phyloP scores from a whole-genome alignment of 2,797 vertebrate species.

The Channallabes apus region DNA sequence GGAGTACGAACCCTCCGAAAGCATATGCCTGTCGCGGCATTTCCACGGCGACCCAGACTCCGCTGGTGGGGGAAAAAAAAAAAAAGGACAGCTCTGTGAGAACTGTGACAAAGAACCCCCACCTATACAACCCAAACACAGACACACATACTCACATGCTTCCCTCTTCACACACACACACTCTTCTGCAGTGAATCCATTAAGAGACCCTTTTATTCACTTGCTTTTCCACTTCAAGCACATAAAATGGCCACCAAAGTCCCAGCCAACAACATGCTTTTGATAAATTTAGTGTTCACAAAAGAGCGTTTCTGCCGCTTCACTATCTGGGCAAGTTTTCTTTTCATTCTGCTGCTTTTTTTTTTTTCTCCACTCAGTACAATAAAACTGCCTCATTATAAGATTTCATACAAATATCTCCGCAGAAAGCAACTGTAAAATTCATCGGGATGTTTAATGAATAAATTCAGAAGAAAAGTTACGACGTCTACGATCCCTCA shows the following conservation, averaged over 20 bases:
- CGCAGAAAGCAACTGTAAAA: neutral
- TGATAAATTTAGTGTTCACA: constrained; percentile 53
- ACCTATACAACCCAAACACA: constrained; percentile 37
- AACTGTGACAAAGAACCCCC: constrained; percentile 47
- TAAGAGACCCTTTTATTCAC: constrained; percentile 48
- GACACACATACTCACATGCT: constrained; percentile 43
- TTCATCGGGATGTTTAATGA: neutral
- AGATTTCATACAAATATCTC: constrained; percentile 55
- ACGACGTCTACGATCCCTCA: too few species aligned
- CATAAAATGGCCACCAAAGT: constrained; percentile 54
- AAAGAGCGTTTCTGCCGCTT: constrained; percentile 34
- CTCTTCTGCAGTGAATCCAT: constrained; percentile 51
- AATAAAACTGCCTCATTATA: constrained; percentile 52
- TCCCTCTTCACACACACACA: constrained; percentile 28
- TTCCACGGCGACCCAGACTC: constrained; percentile 51
- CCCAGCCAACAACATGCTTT: constrained; percentile 48
- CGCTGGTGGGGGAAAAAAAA: constrained; percentile 48
- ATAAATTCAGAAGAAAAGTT: too few species aligned
- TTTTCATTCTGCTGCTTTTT: neutral
- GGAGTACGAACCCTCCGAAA: constrained; percentile 48
- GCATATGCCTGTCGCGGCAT: constrained; percentile 59
- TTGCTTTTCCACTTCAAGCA: constrained; percentile 51
- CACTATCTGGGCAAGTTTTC: constrained; percentile 15
- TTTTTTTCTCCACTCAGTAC: constrained; percentile 40
- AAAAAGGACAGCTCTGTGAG: constrained; percentile 49